Base-by-base conservation (phyloP, 2,797 vertebrate species). In the Schizopygopsis pylzovi region DNA sequence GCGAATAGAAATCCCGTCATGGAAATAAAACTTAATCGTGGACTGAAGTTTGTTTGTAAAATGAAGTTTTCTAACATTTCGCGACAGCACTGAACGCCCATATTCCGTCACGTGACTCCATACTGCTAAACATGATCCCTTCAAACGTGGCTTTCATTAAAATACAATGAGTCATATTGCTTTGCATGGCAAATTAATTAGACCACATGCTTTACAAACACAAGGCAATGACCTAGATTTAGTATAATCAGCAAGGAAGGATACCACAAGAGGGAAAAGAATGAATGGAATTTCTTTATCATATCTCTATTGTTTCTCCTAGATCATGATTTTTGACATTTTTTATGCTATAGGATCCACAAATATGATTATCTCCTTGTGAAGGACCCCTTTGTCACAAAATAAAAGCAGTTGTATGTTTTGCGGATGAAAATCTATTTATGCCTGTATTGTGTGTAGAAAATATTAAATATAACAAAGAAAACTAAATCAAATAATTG, bases 141-240 rank as follows among this genome's bases (percentile, higher is more conserved):
- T 37, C 56, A 47, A 39, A n/a, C 12, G 56, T 63, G 59, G 43
- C 28, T 63, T 75, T 43, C 41, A 73, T 61, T 73, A 52, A 39
- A 83, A 75, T 25, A 65, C 45, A 52, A 54, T 20, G 82, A 79
- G 54, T 79, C 56, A 65, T 65, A 47, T 65, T 65, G 82, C 22
- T 83, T 83, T 77, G 82, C 45, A 77, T 77, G 59, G 45, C 82
- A 83, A 83, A 83, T 10, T 18, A 54, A 52, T n/a, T 18, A 54
- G 25, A 54, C 47, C 65, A 13, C 10, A 33, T 2, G 25, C 18
- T 79, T 79, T 79, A 22, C 59, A 65, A 33, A 79, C 11, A 79
- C 16, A 65, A 43, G 4, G 22, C 37, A n/a, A 25, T 43, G 54
- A 25, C 54, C 54, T 61, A 77, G 18, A 54, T 76, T 4, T 54